Base-by-base conservation (phyloP, 2,113 vertebrate genomes). In the Tachycineta bicolor region DNA sequence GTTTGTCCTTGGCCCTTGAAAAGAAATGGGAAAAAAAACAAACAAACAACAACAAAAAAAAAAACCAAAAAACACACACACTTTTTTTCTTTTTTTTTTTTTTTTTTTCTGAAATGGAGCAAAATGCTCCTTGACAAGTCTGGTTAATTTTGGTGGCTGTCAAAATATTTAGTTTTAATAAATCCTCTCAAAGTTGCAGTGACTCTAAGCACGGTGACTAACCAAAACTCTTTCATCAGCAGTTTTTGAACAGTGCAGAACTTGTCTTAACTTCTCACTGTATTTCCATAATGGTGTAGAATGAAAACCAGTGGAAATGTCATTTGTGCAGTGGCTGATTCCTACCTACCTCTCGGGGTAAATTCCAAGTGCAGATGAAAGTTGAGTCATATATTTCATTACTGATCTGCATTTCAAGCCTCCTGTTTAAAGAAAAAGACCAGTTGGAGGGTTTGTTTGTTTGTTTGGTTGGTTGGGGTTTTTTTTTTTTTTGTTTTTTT, bases 61-160 rank as follows among this genome's bases (percentile, higher is more conserved):
- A n/a, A n/a, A n/a, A n/a, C n/a, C n/a, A n/a, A n/a, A n/a, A n/a
- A n/a, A n/a, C n/a, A n/a, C n/a, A n/a, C n/a, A n/a, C n/a, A n/a
- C n/a, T n/a, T n/a, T n/a, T n/a, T n/a, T n/a, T n/a, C n/a, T n/a
- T n/a, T n/a, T n/a, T n/a, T n/a, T 37, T 37, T 37, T 37, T 37
- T 37, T n/a, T 67, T 73, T 26, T n/a, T 63, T 34, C 71, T 86
- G 55, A 91, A 83, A 76, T 33, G 8, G 46, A 92, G 29, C 49
- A 86, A 94, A 86, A 60, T 16, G 47, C 37, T 93, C 21, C 55
- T 71, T 90, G 92, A 52, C 85, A 89, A 28, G 34, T 89, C n/a
- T 93, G 73, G 44, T 84, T 87, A 92, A 62, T 96, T 90, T 94
- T 87, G 56, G 25, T 78, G 3, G 14, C 71, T 88, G 64, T 79